Conservation (phyloP, 2,888 invertebrate genomes). For the Caenorhabditis plicata region DNA sequence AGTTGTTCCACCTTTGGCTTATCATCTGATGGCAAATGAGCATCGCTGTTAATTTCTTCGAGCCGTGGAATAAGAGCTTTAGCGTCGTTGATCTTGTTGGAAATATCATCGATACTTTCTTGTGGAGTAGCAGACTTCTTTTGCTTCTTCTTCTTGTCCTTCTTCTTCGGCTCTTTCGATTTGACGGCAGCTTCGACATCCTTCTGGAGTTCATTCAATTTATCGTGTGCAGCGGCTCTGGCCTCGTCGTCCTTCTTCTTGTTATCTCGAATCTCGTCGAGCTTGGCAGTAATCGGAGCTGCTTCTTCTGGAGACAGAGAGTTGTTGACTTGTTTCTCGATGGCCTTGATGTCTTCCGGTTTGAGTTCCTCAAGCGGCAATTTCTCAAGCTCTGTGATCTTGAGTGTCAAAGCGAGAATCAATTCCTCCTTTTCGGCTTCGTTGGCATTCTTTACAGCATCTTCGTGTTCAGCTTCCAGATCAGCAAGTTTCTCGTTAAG, state of each 20-base stretch:
- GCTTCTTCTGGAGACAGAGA: slow-evolving; percentile 5
- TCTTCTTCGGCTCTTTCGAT: slow-evolving; percentile 31
- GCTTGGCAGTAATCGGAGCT: slow-evolving; percentile 7
- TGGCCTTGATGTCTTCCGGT: slow-evolving; percentile 11
- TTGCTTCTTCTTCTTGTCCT: slow-evolving; percentile 37
- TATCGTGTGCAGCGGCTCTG: slow-evolving; percentile 7
- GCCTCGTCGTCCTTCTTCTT: slow-evolving; percentile 19
- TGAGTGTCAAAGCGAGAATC: slow-evolving; percentile 24
- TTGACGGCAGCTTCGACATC: slow-evolving; percentile 25
- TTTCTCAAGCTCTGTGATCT: slow-evolving; percentile 31
- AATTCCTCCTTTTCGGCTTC: slow-evolving; percentile 31
- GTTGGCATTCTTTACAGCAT: slow-evolving; percentile 29
- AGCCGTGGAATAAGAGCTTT: slow-evolving; percentile 21
- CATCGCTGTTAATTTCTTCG: slow-evolving; percentile 15
- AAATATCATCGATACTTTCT: slow-evolving; percentile 20
- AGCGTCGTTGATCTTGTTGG: slow-evolving; percentile 14
- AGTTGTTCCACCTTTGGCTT: slow-evolving; percentile 7
- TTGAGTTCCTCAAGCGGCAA: slow-evolving; percentile 26
- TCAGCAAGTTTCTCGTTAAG: slow-evolving; percentile 18
- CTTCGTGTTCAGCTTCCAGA: slow-evolving; percentile 28
- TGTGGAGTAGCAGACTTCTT: too few species aligned
- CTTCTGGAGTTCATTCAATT: slow-evolving; percentile 16
- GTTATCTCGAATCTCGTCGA: slow-evolving; percentile 22
- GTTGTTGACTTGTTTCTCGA: slow-evolving; percentile 11
- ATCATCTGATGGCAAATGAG: neutral